Percentiles rank a stretch among this genome's conserved stretches.
These are phyloP conservation scores for Scrobipalpa costella DNA, from an alignment of 2,888 invertebrate genomes.

Conservation along the genomic window DNA sequence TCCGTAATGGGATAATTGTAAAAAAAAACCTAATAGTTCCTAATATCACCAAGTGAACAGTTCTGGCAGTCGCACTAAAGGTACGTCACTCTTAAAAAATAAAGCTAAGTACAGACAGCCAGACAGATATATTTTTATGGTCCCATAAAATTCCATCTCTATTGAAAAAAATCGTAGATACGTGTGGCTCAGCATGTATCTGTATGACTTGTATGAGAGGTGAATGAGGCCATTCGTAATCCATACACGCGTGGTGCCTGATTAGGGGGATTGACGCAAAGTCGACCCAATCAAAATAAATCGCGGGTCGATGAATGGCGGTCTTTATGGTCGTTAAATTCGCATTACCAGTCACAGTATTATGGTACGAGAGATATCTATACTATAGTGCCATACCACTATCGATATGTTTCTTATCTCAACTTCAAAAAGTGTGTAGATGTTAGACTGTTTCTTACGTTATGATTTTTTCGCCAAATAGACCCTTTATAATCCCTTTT, in stretches of 20 bases:
- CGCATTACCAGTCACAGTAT: not conserved
- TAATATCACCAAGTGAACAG: no score
- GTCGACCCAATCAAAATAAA: not conserved
- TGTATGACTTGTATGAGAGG: not conserved
- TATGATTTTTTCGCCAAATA: no score
- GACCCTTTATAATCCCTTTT: no score
- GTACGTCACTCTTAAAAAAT: not conserved
- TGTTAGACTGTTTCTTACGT: no score
- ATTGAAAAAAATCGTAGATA: not conserved
- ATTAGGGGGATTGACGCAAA: not conserved
- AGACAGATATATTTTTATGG: not conserved
- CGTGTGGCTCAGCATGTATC: slow-evolving; percentile 11
- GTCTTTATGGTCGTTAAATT: slow-evolving; percentile 4
- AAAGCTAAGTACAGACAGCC: not conserved
- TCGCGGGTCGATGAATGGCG: not conserved
- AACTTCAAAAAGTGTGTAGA: no score
- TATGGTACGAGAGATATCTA: no score
- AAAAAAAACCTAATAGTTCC: no score
- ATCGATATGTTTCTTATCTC: no score
- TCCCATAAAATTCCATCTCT: not conserved
- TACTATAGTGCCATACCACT: not conserved
- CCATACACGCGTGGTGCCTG: not conserved
- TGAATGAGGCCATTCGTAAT: not conserved
- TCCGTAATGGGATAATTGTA: no score
- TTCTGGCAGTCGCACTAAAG: no score